Evolutionary conservation across 1,140 invertebrate species (phyloP), one percentile per base, ranked within the genome.

Genomic region (Phthorimaea operculella): DNA sequence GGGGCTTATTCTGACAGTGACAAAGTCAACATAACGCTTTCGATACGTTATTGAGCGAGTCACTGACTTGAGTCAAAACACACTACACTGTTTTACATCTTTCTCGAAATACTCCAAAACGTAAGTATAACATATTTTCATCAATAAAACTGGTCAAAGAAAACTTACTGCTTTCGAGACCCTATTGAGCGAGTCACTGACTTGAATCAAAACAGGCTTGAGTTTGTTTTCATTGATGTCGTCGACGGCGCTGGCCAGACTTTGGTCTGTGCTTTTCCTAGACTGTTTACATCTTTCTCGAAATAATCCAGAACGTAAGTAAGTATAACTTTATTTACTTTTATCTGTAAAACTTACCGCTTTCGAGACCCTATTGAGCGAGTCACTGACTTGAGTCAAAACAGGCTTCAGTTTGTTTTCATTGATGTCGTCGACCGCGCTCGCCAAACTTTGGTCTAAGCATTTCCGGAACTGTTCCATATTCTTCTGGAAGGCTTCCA

Each of bases 111-210:
- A 49, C 9, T 71, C 65, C 39, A 71, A 49, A 28, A 72, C 53
- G 49, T 67, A 62, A 0, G 60, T n/a, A n/a, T n/a, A n/a, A n/a
- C n/a, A n/a, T n/a, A n/a, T n/a, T n/a, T n/a, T n/a, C n/a, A n/a
- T n/a, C n/a, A n/a, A n/a, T n/a, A n/a, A n/a, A n/a, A n/a, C n/a
- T n/a, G n/a, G n/a, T n/a, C n/a, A n/a, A n/a, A n/a, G n/a, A n/a
- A n/a, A 39, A 61, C 71, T 70, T 65, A 83, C 79, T 56, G 70
- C 75, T 72, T 73, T 81, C 12, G 72, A 70, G n/a, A 79, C 58
- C 52, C 66, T 76, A 52, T 70, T 70, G 6, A 79, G 28, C 15
- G 74, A 63, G 39, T 83, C 77, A 6, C 76, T 72, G 17, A 78
- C 55, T 11, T 68, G 54, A 36, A 16, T 48, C n/a, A 83, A 67